Evolutionary conservation across 37 sponge, comb jelly and placozoan genomes (phyloP), one percentile per base, ranked within the genome.

Genomic region (Ephydatia muelleri): DNA sequence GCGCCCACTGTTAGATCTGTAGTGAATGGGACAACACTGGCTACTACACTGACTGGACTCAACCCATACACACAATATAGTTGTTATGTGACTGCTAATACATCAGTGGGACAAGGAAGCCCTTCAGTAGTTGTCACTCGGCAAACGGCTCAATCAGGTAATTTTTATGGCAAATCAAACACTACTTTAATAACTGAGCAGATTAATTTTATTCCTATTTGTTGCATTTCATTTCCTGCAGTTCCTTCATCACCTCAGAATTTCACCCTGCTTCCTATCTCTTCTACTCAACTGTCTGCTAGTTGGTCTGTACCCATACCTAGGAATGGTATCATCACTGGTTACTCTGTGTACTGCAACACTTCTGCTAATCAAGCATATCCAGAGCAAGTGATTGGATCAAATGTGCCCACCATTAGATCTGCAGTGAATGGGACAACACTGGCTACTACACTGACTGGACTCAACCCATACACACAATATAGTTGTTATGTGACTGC

Each of bases 171-270:
- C n/a, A 5, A 57, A 57, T 57, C 1, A 19, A 57, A 57, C 19
- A 1, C 1, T 1, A 21, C 6, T 57, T 57, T 16, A 57, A 57
- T 57, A 57, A 57, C 16, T 14, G 0, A 19, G 57, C 19, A 57
- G 57, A 11, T 14, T 57, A 11, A 43, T 43, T 8, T 11, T 43
- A 8, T 43, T 43, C 4, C 47, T 16, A 57, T 57, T 14, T 16
- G 57, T 5, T 16, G 1, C 16, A 21, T 16, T 57, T 11, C 19
- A 57, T 57, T 65, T 80, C 67, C 80, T 2, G 5, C 49, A 83
- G 83, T 73, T 83, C 83, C 83, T 68, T 43, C 73, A 26, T 31
- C 57, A 26, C 83, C 83, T 71, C 29, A 36, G 34, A 83, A 83
- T 22, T 43, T 83, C 47, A 68, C 74, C 13, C 29, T 83, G 25